A percentile compares a stretch with the other conserved stretches of the same genome.
Conservation (phyloP, 2,113 vertebrate genomes). For the Psophia crepitans region DNA sequence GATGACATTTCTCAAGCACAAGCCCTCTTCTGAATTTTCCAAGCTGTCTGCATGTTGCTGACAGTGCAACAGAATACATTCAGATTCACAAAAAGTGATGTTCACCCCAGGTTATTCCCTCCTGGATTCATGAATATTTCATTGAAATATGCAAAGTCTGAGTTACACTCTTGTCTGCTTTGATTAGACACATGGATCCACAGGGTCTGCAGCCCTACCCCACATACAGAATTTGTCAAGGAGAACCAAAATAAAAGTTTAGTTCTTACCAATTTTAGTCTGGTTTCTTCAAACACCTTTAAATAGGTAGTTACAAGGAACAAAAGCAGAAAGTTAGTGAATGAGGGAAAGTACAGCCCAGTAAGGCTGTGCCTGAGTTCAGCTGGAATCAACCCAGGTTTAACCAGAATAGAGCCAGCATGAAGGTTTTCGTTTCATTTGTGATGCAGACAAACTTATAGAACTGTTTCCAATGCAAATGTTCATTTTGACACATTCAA, state of each 20-base stretch:
- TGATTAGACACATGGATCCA: not conserved
- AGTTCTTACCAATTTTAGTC: not conserved
- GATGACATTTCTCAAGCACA: not conserved
- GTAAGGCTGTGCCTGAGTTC: not conserved
- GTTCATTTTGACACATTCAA: not conserved
- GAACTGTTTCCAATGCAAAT: slow-evolving; percentile 11
- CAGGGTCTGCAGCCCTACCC: not conserved
- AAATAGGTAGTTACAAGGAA: not conserved
- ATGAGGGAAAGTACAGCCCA: not conserved
- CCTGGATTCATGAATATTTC: slow-evolving; percentile 12
- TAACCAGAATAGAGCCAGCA: not conserved
- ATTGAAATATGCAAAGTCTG: not conserved
- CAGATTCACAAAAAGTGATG: not conserved
- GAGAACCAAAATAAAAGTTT: not conserved
- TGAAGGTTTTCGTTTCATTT: not conserved
- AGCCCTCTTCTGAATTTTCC: not conserved
- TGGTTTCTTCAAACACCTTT: not conserved
- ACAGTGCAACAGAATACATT: not conserved
- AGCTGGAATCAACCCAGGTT: not conserved
- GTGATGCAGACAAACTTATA: not conserved
- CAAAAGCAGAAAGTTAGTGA: not conserved
- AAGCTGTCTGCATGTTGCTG: not conserved
- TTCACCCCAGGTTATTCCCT: slow-evolving; percentile 34
- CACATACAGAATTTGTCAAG: not conserved
- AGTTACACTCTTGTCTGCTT: not conserved